Evolutionary conservation across 2,797 vertebrate genomes (phyloP).

Genomic region (Hozukius guyotensis): DNA sequence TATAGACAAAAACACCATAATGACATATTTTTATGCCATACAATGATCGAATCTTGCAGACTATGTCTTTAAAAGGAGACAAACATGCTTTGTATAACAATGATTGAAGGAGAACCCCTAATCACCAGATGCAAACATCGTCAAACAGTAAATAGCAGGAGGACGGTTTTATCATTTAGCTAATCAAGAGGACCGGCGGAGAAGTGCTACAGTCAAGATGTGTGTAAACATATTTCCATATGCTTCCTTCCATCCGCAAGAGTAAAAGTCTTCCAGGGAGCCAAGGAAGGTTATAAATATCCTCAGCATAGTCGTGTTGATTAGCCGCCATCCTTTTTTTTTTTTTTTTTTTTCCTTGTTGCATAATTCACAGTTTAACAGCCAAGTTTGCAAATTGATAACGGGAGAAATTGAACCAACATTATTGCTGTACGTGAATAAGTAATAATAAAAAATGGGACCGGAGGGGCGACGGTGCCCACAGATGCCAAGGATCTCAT

Average conservation of each 20-base stretch:
- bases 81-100: neutral
- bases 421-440: constrained; percentile 60
- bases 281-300: constrained; percentile 45
- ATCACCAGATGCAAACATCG: constrained; percentile 22
- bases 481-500: constrained; percentile 58
- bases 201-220: constrained; percentile 10
- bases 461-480: constrained; percentile 28
- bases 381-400: constrained; percentile 67
- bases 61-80: neutral
- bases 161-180: constrained; percentile 4
- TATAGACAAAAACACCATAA: neutral
- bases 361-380: constrained; percentile 67
- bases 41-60: neutral
- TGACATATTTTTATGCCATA: neutral
- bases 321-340: constrained; percentile 29
- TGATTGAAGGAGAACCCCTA: neutral
- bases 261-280: constrained; percentile 15
- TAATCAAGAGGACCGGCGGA: constrained; percentile 25
- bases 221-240: constrained; percentile 26
- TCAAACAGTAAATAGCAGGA: constrained; percentile 19
- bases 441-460: constrained; percentile 65
- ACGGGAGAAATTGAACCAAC: constrained; percentile 51
- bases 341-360: constrained; percentile 13
- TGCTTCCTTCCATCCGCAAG: constrained; percentile 4
- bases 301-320: constrained; percentile 31